These are phyloP conservation scores for Micromys minutus DNA, from an alignment of 2,113 vertebrate genomes.

Conservation along the genomic window DNA sequence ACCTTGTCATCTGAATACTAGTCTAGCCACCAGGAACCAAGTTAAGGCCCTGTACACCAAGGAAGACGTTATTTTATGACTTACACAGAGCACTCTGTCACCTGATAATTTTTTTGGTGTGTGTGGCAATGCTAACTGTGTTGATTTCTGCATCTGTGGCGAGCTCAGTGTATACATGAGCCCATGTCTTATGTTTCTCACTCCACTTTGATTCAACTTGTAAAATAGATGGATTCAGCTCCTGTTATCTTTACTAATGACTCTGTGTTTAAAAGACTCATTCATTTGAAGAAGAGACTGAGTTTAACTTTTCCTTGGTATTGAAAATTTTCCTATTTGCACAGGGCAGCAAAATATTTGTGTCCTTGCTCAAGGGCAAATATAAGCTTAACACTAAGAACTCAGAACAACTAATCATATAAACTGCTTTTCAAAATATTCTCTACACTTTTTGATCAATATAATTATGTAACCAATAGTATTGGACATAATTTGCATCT, in stretches of 20 bases:
- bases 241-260: neutral
- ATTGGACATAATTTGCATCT: too few species aligned
- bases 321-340: neutral
- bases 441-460: neutral
- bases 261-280: neutral
- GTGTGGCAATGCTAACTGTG: neutral
- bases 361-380: neutral
- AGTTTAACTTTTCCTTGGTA: neutral
- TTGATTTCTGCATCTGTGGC: neutral
- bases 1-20: neutral
- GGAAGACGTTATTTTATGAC: neutral
- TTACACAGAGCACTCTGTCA: neutral
- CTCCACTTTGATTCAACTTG: neutral
- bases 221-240: neutral
- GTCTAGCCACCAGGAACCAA: neutral
- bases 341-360: neutral
- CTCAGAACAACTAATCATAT: neutral
- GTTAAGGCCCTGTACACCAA: neutral
- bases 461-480: neutral
- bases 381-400: neutral
- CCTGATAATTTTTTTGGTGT: neutral
- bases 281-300: neutral
- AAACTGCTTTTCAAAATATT: neutral
- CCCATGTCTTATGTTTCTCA: neutral
- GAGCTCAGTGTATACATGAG: neutral